Percentiles rank a stretch among this genome's conserved stretches.
Conservation (phyloP, 2,113 vertebrate genomes). For the Gobius niger region DNA sequence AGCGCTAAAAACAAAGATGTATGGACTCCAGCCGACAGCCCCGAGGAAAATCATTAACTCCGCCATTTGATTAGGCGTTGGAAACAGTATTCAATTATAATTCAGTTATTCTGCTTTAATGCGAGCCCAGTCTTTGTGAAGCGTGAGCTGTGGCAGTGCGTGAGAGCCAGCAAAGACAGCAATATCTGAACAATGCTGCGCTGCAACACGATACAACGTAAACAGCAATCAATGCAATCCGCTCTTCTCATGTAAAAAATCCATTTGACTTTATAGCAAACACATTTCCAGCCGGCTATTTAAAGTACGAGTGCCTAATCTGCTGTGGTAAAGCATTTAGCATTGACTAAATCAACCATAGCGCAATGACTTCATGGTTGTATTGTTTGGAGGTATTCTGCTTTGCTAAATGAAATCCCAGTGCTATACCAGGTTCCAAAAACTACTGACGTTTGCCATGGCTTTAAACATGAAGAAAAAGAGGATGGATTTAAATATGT, state of each 20-base stretch:
- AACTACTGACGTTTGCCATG: too few species aligned
- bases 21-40: constrained; percentile 26
- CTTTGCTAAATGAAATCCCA: neutral
- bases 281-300: neutral
- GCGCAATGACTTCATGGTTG: neutral
- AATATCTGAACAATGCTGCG: neutral
- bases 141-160: neutral
- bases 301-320: neutral
- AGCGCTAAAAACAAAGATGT: constrained; percentile 34
- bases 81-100: constrained; percentile 18
- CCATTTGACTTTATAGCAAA: neutral
- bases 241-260: neutral
- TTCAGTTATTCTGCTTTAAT: constrained; percentile 15
- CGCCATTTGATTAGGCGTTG: constrained; percentile 21
- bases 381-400: neutral
- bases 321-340: neutral
- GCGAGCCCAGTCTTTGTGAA: neutral
- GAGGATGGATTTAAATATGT: too few species aligned
- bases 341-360: neutral
- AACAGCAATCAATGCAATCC: neutral
- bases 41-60: constrained; percentile 9
- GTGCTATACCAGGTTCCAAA: constrained; percentile 1
- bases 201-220: neutral
- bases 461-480: too few species aligned
- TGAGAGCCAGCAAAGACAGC: constrained; percentile 21